Evolutionary conservation across 2,113 vertebrate genomes (phyloP).

Genomic region (Lichenostomus cassidix): DNA sequence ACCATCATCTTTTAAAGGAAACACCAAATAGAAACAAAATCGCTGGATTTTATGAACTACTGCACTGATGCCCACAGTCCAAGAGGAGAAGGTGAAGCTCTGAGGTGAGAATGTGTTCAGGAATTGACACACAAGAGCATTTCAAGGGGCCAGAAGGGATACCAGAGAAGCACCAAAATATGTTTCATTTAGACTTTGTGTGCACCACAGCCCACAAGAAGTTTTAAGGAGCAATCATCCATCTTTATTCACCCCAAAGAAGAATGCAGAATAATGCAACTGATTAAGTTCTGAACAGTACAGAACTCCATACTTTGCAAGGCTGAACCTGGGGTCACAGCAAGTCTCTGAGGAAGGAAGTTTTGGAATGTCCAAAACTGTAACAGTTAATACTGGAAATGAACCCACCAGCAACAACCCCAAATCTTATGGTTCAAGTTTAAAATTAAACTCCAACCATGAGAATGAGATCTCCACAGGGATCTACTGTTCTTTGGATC

Average conservation of each 20-base stretch:
- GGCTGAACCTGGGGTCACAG: not conserved
- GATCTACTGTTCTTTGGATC: too few relatives aligned
- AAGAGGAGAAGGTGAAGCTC: not conserved
- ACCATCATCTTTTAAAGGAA: not conserved
- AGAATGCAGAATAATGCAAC: not conserved
- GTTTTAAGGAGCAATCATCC: not conserved
- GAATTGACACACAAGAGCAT: not conserved
- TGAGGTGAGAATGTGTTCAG: not conserved
- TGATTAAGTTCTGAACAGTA: not conserved
- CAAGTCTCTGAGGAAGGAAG: not conserved
- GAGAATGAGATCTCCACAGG: too few relatives aligned
- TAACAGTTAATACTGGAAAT: not conserved
- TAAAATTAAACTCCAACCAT: too few relatives aligned
- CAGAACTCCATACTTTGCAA: not conserved
- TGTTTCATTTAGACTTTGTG: not conserved
- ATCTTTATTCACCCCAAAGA: not conserved
- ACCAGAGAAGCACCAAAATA: not conserved
- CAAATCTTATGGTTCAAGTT: too few relatives aligned
- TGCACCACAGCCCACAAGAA: not conserved
- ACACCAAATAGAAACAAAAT: not conserved
- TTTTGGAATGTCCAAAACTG: not conserved
- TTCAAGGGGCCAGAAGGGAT: not conserved
- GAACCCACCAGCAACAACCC: not conserved
- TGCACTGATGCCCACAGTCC: not conserved
- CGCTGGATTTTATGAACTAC: not conserved